These are phyloP conservation scores for Anoura caudifer DNA, from an alignment of 2,113 vertebrate species.

Conservation along the genomic window DNA sequence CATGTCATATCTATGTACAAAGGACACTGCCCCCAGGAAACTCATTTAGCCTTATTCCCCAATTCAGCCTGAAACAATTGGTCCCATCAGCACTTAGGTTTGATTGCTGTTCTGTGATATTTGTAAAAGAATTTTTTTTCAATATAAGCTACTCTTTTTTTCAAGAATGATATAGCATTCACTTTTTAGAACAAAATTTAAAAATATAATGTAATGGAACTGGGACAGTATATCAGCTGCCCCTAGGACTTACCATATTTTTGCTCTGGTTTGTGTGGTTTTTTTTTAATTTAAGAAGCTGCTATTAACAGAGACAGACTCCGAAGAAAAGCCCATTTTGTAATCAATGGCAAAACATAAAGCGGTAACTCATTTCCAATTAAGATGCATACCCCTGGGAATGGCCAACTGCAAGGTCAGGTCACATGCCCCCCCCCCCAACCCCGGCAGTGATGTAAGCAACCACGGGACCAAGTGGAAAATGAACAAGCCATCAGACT, in stretches of 20 bases:
- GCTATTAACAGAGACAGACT: conserved; percentile 2
- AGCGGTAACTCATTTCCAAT: conserved; percentile 14
- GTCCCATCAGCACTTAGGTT: neutral
- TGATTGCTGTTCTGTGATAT: neutral
- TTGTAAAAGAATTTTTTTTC: neutral
- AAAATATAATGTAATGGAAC: neutral
- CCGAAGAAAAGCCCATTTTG: conserved; percentile 27
- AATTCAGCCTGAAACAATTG: neutral
- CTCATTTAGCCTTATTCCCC: neutral
- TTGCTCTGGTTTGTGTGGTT: neutral
- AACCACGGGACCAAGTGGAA: neutral
- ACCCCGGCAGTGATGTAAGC: neutral
- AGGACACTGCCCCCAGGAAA: neutral
- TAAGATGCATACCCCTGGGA: neutral
- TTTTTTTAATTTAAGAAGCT: conserved; percentile 27
- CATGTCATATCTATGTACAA: neutral
- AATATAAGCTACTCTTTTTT: neutral
- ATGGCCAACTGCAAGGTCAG: neutral
- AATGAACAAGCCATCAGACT: neutral
- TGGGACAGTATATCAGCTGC: neutral
- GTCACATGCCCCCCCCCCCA: neutral
- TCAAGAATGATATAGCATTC: neutral
- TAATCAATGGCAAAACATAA: conserved; percentile 23
- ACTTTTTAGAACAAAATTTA: neutral
- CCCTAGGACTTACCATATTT: neutral